Percentiles rank a stretch among this genome's conserved stretches.
Conservation (phyloP, 2,113 vertebrate species). For the Etia nguti region DNA sequence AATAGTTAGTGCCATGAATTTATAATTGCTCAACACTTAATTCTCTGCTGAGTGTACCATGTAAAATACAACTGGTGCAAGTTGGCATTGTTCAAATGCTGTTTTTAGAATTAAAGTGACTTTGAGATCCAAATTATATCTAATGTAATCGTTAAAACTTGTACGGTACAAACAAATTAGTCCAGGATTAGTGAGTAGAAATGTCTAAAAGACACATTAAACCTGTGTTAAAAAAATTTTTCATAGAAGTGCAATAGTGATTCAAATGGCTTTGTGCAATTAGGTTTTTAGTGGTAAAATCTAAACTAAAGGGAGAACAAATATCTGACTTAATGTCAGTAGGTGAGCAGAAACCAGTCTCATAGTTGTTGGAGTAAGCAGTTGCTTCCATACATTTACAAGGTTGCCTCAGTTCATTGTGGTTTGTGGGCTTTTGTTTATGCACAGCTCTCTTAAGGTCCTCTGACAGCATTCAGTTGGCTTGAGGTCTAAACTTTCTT, state of each 20-base stretch:
- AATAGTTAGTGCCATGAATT: slow-evolving; percentile 8
- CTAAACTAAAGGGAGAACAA: not conserved
- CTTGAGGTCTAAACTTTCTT: not conserved
- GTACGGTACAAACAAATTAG: not conserved
- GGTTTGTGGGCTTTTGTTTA: not conserved
- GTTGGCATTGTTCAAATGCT: not conserved
- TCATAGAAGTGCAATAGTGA: not conserved
- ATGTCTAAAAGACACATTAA: not conserved
- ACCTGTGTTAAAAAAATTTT: not conserved
- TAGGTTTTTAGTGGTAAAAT: not conserved
- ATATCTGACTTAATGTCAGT: not conserved
- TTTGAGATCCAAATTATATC: not conserved
- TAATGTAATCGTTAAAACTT: not conserved
- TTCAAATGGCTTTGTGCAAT: not conserved
- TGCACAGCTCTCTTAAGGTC: not conserved
- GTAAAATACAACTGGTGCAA: not conserved
- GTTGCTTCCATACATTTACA: not conserved
- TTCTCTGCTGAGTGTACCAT: not conserved
- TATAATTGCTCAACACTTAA: not conserved
- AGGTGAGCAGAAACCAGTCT: not conserved
- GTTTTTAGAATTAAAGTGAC: not conserved
- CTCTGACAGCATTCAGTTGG: not conserved
- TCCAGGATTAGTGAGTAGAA: not conserved
- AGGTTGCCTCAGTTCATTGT: not conserved
- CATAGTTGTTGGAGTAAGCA: not conserved